Evolutionary conservation across 2,888 invertebrate genomes (phyloP).

Genomic region (Cataglyphis cursor): DNA sequence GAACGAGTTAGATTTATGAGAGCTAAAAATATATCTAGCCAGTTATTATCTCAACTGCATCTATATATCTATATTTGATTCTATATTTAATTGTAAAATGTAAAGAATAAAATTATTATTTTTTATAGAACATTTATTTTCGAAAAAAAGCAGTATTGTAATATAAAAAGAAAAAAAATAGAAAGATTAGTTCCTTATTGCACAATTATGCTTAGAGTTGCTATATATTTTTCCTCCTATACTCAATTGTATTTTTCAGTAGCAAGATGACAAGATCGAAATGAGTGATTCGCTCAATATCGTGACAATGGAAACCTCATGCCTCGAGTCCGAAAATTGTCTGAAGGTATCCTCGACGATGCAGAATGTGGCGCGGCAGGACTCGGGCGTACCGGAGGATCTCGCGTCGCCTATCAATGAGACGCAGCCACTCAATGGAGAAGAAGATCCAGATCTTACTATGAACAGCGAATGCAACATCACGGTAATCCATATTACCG

Average conservation of each 20-base stretch:
- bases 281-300: slow-evolving; percentile 61
- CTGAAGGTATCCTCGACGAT: slow-evolving; percentile 71
- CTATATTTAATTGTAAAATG: neutral
- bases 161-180: neutral
- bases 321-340: slow-evolving; percentile 69
- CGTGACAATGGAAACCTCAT: slow-evolving; percentile 74
- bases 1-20: neutral
- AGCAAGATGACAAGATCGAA: slow-evolving; percentile 64
- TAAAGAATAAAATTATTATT: neutral
- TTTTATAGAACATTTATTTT: neutral
- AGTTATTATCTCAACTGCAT: neutral
- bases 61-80: neutral
- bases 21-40: slow-evolving; percentile 3
- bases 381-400: slow-evolving; percentile 84
- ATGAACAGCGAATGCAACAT: slow-evolving; percentile 83
- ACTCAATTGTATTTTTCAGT: slow-evolving; percentile 13
- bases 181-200: neutral
- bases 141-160: neutral
- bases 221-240: neutral
- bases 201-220: neutral
- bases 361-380: slow-evolving; percentile 82
- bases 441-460: slow-evolving; percentile 78
- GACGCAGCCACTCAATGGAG: slow-evolving; percentile 52
- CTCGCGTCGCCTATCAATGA: slow-evolving; percentile 77
- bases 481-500: slow-evolving; percentile 83